Conservation (phyloP, 2,888 invertebrate species). For the Macrosoma leucophasiata region DNA sequence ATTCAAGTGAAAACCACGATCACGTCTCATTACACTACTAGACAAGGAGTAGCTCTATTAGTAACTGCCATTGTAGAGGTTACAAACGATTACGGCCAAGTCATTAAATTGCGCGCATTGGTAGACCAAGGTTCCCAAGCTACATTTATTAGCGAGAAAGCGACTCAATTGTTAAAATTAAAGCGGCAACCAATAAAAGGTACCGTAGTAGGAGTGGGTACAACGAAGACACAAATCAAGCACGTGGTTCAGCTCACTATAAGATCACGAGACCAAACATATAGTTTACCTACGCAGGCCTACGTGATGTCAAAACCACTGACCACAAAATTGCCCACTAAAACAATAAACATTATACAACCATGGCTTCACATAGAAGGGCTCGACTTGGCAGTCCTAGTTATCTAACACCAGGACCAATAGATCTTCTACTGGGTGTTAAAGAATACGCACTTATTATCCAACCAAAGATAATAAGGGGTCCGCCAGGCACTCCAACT, state of each 20-base stretch:
- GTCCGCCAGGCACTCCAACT: slow-evolving; percentile 21
- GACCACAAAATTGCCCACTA: slow-evolving; percentile 5
- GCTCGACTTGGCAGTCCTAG: slow-evolving; percentile 20
- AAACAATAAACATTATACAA: slow-evolving; percentile 1
- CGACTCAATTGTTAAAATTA: slow-evolving; percentile 15
- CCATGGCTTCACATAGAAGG: slow-evolving; percentile 18
- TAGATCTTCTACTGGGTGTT: slow-evolving; percentile 28
- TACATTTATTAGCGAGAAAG: slow-evolving; percentile 19
- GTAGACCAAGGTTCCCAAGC: slow-evolving; percentile 22
- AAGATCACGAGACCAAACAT: slow-evolving; percentile 2
- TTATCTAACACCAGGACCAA: slow-evolving; percentile 18
- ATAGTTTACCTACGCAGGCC: slow-evolving; percentile 3
- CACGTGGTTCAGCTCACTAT: slow-evolving; percentile 8
- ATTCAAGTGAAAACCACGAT: slow-evolving; percentile 10
- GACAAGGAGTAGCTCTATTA: slow-evolving; percentile 2
- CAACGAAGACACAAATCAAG: slow-evolving; percentile 7
- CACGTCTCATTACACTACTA: slow-evolving; percentile 14
- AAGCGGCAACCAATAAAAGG: slow-evolving; percentile 1
- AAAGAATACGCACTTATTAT: slow-evolving; percentile 6
- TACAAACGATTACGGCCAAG: slow-evolving; percentile 3
- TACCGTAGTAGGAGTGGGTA: slow-evolving; percentile 8
- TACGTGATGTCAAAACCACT: no score
- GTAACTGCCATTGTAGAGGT: slow-evolving; percentile 1
- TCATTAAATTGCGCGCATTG: slow-evolving; percentile 14
- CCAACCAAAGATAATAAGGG: slow-evolving; percentile 9